Conservation (phyloP, 1,140 invertebrate species). For the Zaprionus nigranus region DNA sequence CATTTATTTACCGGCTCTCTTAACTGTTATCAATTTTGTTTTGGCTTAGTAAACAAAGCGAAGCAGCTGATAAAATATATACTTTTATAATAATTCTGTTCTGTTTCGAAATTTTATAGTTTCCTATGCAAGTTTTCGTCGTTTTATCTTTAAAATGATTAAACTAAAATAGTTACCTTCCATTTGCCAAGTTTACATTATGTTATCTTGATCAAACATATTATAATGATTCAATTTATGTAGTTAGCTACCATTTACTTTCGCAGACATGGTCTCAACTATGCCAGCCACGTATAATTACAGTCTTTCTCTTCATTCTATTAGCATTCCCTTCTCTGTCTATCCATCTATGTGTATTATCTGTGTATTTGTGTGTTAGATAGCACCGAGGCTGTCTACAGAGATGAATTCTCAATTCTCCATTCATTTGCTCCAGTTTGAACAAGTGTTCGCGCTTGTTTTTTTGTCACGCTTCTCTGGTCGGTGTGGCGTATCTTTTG, state of each 20-base stretch:
- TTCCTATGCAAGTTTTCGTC: background rate
- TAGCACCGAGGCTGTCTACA: background rate
- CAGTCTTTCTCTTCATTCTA: background rate
- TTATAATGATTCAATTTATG: too few species aligned
- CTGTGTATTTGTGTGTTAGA: background rate
- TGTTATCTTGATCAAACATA: background rate
- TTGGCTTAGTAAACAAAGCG: background rate
- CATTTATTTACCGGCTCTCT: slow-evolving; percentile 41
- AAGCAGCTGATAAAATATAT: slow-evolving; percentile 65
- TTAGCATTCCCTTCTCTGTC: background rate
- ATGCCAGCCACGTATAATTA: background rate
- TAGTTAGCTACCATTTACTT: background rate
- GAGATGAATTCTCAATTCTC: slow-evolving; percentile 16
- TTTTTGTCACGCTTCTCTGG: slow-evolving; percentile 66
- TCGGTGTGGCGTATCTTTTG: slow-evolving; percentile 44
- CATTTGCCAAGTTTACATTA: background rate
- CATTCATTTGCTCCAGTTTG: slow-evolving; percentile 52
- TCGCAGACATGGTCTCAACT: background rate
- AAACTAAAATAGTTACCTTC: background rate
- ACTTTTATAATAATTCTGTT: background rate
- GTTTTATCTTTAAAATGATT: background rate
- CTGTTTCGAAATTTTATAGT: background rate
- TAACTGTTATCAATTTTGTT: slow-evolving; percentile 16
- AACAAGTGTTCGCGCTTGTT: slow-evolving; percentile 56
- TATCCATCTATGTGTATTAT: background rate